These are phyloP conservation scores for Apis laboriosa DNA, from an alignment of 1,140 invertebrate species.

Conservation along the genomic window DNA sequence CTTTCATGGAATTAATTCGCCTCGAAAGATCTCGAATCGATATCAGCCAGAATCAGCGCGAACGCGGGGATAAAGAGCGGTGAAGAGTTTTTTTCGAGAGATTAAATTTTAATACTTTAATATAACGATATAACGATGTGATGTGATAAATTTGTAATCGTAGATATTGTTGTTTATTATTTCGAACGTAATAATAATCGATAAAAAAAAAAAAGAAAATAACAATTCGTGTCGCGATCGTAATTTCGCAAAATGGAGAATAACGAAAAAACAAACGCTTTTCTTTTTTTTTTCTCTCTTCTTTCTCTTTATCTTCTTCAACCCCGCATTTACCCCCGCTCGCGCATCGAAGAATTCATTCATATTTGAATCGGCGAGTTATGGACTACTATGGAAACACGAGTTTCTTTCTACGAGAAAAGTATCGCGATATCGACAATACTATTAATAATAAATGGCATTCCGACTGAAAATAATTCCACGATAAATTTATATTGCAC, in stretches of 20 bases:
- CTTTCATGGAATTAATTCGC: conserved; percentile 11
- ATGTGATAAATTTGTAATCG: too few relatives aligned
- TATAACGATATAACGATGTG: not conserved
- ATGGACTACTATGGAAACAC: too few relatives aligned
- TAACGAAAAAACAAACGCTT: too few relatives aligned
- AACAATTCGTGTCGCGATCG: too few relatives aligned
- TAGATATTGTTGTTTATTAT: too few relatives aligned
- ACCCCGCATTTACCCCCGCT: not conserved
- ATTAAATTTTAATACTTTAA: not conserved
- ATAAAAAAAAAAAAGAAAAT: too few relatives aligned
- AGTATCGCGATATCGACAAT: not conserved
- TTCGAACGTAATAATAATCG: too few relatives aligned
- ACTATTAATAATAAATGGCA: not conserved
- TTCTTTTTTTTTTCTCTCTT: too few relatives aligned
- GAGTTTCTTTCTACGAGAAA: not conserved
- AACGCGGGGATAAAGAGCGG: too few relatives aligned
- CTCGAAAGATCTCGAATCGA: not conserved
- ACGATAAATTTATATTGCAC: conserved; percentile 1
- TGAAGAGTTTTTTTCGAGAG: not conserved
- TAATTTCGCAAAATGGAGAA: too few relatives aligned
- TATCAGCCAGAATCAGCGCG: not conserved
- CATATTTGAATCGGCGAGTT: not conserved
- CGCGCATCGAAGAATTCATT: not conserved
- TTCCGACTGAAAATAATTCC: not conserved
- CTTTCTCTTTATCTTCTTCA: too few relatives aligned